Conservation (phyloP, 2,888 invertebrate species). For the Sinotaia quadrata region DNA sequence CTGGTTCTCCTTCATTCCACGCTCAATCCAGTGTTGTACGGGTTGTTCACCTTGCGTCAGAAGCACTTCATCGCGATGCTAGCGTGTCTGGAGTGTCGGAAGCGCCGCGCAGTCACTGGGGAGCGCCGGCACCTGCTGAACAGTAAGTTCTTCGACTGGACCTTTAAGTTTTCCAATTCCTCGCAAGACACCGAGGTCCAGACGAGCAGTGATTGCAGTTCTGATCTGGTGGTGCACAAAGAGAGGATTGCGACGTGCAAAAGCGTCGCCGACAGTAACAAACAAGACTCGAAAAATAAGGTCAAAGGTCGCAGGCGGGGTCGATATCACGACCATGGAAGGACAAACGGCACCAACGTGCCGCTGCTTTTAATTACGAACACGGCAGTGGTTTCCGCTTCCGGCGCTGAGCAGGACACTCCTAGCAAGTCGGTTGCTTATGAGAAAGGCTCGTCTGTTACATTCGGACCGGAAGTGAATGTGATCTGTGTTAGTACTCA, state of each 20-base stretch:
- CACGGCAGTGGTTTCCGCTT: not conserved
- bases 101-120: not conserved
- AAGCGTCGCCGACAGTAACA: not conserved
- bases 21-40: slow-evolving; percentile 73
- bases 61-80: slow-evolving; percentile 35
- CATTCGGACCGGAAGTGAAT: too few relatives aligned
- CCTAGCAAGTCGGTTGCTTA: too few relatives aligned
- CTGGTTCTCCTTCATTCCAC: slow-evolving; percentile 70
- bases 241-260: not conserved
- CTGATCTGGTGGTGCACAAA: not conserved
- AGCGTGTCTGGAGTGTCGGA: slow-evolving; percentile 24
- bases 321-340: not conserved
- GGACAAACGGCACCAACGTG: not conserved
- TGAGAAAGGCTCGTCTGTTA: too few relatives aligned
- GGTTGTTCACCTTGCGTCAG: slow-evolving; percentile 65
- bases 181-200: not conserved
- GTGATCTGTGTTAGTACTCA: too few relatives aligned
- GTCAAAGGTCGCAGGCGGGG: not conserved
- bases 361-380: slow-evolving; percentile 11
- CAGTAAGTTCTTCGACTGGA: not conserved
- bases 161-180: not conserved
- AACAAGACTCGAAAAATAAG: not conserved
- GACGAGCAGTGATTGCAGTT: not conserved
- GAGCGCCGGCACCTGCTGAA: slow-evolving; percentile 8
- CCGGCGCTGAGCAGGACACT: not conserved